Percentiles rank a stretch among this genome's conserved stretches.
phyloP scores from a whole-genome alignment of 2,797 vertebrate species.

The Helicolenus hilgendorfi region DNA sequence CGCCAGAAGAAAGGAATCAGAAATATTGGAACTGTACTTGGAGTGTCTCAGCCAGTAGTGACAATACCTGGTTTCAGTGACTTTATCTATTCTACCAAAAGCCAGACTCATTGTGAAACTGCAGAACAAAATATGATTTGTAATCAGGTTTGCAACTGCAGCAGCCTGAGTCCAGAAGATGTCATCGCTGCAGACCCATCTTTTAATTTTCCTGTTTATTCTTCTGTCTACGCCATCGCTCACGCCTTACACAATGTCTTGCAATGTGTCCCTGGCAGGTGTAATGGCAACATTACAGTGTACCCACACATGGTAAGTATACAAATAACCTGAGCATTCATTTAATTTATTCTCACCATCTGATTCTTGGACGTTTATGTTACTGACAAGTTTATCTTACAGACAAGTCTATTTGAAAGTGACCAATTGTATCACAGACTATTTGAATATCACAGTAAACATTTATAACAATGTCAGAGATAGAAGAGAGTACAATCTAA shows the following conservation, averaged over 20 bases:
- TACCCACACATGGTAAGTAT: conserved; percentile 91
- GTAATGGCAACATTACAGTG: conserved; percentile 69
- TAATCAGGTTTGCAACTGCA: conserved; percentile 86
- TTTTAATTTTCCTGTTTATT: conserved; percentile 87
- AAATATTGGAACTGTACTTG: conserved; percentile 89
- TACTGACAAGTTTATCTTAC: neutral
- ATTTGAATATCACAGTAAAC: no score
- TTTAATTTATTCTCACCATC: neutral
- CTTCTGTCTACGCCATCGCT: conserved; percentile 90
- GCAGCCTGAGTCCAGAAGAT: neutral
- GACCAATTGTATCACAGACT: no score
- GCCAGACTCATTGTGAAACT: neutral
- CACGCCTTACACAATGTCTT: conserved; percentile 89
- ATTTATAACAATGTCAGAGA: no score
- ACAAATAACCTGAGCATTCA: neutral
- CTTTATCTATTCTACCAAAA: conserved; percentile 70
- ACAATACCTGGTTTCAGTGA: conserved; percentile 82
- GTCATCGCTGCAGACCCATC: conserved; percentile 53
- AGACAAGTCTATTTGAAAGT: neutral
- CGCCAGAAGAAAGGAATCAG: conserved; percentile 77
- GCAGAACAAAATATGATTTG: conserved; percentile 35
- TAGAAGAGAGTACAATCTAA: neutral
- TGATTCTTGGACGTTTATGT: neutral
- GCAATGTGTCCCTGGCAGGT: conserved; percentile 82
- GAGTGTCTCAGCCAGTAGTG: conserved; percentile 77